Evolutionary conservation across 2,888 invertebrate genomes (phyloP).

Genomic region (Plutella xylostella): DNA sequence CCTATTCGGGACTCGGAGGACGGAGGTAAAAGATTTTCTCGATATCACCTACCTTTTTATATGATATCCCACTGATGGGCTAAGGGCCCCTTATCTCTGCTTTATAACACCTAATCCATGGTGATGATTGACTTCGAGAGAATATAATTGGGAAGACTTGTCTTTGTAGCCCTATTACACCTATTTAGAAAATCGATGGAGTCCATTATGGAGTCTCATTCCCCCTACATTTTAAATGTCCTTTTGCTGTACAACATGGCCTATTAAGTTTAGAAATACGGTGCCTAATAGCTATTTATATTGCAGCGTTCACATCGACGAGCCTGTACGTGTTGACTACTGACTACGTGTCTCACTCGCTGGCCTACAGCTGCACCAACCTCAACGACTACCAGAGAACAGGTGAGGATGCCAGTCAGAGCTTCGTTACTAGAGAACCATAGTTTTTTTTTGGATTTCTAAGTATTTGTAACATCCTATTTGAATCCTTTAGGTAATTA

Average conservation of each 20-base stretch:
- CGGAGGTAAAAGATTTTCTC: conserved; percentile 18
- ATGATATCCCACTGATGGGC: not conserved
- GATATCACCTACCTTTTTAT: not conserved
- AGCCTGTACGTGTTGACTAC: conserved; percentile 70
- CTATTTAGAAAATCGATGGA: too few relatives aligned
- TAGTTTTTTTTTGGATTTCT: not conserved
- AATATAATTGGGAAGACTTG: not conserved
- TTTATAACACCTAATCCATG: not conserved
- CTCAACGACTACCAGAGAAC: conserved; percentile 31
- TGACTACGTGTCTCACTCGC: conserved; percentile 72
- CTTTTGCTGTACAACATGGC: too few relatives aligned
- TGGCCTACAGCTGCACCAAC: conserved; percentile 73
- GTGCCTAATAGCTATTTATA: too few relatives aligned
- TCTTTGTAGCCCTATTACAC: too few relatives aligned
- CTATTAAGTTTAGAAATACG: too few relatives aligned
- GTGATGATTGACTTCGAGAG: not conserved
- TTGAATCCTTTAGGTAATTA: not conserved
- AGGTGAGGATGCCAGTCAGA: conserved; percentile 25
- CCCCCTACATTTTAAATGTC: too few relatives aligned
- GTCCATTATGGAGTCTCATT: too few relatives aligned
- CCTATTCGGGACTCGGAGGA: conserved; percentile 30
- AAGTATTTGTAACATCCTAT: not conserved
- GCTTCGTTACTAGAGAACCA: not conserved
- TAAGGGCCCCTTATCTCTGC: not conserved
- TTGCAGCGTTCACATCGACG: too few relatives aligned